A percentile compares a stretch with the other conserved stretches of the same genome.
These are phyloP conservation scores for Rhingia campestris DNA, from an alignment of 2,888 invertebrate genomes.

Conservation along the genomic window DNA sequence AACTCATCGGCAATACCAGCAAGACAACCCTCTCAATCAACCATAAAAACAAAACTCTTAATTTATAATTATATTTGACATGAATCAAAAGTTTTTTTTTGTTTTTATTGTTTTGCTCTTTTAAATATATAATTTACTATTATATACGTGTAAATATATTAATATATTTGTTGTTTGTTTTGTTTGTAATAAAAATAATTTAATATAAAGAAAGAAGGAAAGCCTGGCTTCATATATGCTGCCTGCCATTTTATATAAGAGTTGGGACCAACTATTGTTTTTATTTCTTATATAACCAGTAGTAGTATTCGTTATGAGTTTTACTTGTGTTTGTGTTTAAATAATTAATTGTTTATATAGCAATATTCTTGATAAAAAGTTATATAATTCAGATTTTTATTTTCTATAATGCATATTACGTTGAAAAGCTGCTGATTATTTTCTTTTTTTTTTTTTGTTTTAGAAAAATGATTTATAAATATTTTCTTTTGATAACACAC, in stretches of 20 bases:
- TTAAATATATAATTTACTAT: conserved; percentile 72
- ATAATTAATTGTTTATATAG: conserved; percentile 15
- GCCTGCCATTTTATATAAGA: conserved; percentile 13
- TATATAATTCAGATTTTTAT: background rate
- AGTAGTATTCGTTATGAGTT: conserved; percentile 32
- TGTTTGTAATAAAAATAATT: conserved; percentile 66
- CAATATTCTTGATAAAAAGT: background rate
- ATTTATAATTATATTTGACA: conserved; percentile 52
- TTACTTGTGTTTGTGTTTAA: background rate
- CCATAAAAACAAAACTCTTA: conserved; percentile 11
- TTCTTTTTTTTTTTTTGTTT: background rate
- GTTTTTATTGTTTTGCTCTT: conserved; percentile 65
- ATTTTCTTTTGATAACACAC: conserved; percentile 40
- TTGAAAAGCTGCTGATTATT: conserved; percentile 43
- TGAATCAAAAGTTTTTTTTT: conserved; percentile 62
- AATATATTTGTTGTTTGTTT: conserved; percentile 39
- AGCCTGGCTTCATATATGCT: conserved; percentile 68
- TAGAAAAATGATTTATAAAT: conserved; percentile 24
- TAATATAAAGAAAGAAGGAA: conserved; percentile 44
- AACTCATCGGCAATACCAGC: too few relatives aligned
- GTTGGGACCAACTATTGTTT: conserved; percentile 29
- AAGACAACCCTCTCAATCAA: too few relatives aligned
- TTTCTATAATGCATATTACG: conserved; percentile 15
- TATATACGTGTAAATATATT: conserved; percentile 73
- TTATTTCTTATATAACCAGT: conserved; percentile 17